A percentile compares a stretch with the other conserved stretches of the same genome.
These are phyloP conservation scores for Phainopepla nitens DNA, from an alignment of 2,113 vertebrate species.

Conservation along the genomic window DNA sequence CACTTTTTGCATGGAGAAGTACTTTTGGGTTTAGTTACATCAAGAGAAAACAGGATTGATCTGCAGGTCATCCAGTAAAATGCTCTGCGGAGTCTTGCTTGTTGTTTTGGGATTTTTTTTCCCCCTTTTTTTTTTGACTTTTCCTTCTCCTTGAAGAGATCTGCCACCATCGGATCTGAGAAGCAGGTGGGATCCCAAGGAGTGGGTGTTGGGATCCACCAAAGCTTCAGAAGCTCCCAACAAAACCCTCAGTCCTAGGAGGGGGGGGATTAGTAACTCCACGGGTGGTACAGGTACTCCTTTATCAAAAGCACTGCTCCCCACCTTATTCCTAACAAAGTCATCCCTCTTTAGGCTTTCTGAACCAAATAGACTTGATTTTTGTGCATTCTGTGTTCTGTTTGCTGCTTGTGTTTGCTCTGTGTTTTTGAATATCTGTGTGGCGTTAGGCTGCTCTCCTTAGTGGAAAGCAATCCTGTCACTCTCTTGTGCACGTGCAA, in stretches of 20 bases:
- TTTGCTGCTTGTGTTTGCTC: background rate
- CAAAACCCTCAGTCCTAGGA: background rate
- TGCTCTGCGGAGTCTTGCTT: background rate
- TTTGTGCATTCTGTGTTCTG: background rate
- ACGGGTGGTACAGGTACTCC: background rate
- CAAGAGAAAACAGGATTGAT: background rate
- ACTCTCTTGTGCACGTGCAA: accelerated
- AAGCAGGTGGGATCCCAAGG: background rate
- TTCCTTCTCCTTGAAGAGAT: background rate
- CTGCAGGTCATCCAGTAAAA: background rate
- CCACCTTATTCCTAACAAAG: background rate
- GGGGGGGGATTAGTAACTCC: background rate
- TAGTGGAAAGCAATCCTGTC: background rate
- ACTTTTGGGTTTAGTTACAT: background rate
- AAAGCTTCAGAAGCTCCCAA: background rate
- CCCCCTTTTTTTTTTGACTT: accelerated
- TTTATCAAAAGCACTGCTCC: background rate
- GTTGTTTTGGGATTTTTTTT: too few relatives aligned
- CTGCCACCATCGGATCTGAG: background rate
- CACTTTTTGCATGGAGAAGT: background rate
- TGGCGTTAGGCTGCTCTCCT: background rate
- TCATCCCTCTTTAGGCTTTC: background rate
- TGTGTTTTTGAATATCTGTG: background rate
- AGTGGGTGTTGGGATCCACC: background rate
- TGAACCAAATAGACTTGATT: background rate